Evolutionary conservation across 2,888 invertebrate species (phyloP).

Genomic region (Ormyrus rosae): DNA sequence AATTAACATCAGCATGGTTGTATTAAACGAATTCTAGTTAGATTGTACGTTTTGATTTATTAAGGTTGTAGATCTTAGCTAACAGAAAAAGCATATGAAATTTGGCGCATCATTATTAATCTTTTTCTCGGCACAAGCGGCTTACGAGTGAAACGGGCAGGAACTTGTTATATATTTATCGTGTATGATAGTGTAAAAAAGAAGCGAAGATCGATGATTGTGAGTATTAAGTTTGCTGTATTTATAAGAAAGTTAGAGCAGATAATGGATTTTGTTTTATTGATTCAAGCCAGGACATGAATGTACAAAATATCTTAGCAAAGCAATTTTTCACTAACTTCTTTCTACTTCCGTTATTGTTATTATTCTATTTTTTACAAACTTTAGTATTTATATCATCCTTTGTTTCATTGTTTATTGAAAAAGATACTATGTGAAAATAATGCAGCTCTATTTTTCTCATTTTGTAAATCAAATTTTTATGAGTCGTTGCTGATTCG

Average conservation of each 20-base stretch:
- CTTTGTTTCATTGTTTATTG: too few relatives aligned
- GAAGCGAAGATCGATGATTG: constrained; percentile 1
- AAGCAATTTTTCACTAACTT: constrained; percentile 1
- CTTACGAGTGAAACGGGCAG: constrained; percentile 15
- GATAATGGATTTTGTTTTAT: neutral
- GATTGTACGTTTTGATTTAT: too few relatives aligned
- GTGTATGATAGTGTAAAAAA: constrained; percentile 54
- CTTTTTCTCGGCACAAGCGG: constrained; percentile 14
- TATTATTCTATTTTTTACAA: neutral
- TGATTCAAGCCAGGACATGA: neutral
- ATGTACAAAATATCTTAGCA: constrained; percentile 6
- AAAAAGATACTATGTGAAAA: too few relatives aligned
- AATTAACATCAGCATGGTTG: too few relatives aligned
- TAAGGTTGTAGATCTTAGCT: too few relatives aligned
- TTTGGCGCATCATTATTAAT: neutral
- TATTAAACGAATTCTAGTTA: too few relatives aligned
- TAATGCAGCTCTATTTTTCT: neutral
- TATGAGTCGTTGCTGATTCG: constrained; percentile 38
- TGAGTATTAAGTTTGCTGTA: constrained; percentile 4
- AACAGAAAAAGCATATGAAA: too few relatives aligned
- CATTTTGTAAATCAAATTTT: constrained; percentile 48
- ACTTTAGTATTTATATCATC: too few relatives aligned
- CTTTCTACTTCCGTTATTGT: constrained; percentile 13
- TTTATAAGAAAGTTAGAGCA: constrained; percentile 7
- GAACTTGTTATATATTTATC: constrained; percentile 36